Evolutionary conservation across 1,140 invertebrate genomes (phyloP), one percentile per base, ranked within the genome.

Genomic region (Cyclina sinensis): DNA sequence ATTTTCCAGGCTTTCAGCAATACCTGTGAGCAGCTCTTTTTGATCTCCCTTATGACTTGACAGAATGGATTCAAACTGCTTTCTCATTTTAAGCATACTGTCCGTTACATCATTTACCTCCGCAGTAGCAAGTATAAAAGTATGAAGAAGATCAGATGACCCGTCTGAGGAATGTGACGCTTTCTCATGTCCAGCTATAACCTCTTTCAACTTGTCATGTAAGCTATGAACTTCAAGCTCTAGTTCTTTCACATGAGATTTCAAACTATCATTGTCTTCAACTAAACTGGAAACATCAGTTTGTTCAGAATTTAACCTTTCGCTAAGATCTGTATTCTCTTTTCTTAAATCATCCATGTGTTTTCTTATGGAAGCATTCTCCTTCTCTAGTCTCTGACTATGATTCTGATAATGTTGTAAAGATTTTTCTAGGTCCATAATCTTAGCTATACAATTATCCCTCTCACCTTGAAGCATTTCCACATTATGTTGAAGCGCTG

Each of bases 101-200:
- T 89, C 78, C 46, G 86, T 92, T 32, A 94, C 79, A 46, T 94
- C 92, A 74, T 92, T 91, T 68, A 94, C 90, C 73, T 94, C 91
- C 2, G 93, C 91, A 37, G 93, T 90, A 0, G 92, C 90, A 39
- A 91, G 59, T 12, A 93, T 78, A 48, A 94, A 90, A 54, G 88
- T 92, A 76, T 92, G 91, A 14, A 94, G 90, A 14, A 94, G 83
- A 68, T 92, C 91, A 14, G 1, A 27, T 74, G 82, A 57, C 39
- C 78, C 7, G 27, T 65, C 54, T 51, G 43, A 65, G 14, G 70
- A 65, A 14, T 32, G 32, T 24, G 86, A 81, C n/a, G 32, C 12
- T 73, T 39, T 39, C 24, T 73, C 62, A 54, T 68, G 57, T n/a
- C 86, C 59, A 14, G 46, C 5, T 43, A 74, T 37, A 46, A 27